A percentile compares a stretch with the other conserved stretches of the same genome.
phyloP scores from a whole-genome alignment of 2,797 vertebrate genomes.

The Margarornis squamiger region DNA sequence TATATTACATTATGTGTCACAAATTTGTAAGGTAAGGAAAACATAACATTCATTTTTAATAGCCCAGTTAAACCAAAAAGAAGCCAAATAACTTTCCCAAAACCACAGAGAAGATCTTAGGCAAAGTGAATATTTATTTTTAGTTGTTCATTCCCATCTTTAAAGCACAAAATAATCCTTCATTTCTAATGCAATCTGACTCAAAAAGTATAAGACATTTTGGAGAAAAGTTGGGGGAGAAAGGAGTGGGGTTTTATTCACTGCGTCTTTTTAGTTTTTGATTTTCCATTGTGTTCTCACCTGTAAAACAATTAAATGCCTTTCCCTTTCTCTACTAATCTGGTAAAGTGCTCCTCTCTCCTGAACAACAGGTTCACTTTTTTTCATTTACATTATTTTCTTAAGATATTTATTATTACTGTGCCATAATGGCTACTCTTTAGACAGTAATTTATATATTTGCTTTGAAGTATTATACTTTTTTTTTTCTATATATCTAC shows the following conservation, averaged over 20 bases:
- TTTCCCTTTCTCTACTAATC: not conserved
- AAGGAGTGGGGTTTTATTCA: fast-evolving
- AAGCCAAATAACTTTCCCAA: not conserved
- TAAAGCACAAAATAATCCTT: not conserved
- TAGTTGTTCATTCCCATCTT: not conserved
- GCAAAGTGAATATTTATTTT: not conserved
- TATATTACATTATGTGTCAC: not conserved
- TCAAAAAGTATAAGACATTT: not conserved
- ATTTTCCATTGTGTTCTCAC: not conserved
- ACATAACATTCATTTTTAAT: not conserved
- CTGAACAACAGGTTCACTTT: not conserved
- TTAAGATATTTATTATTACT: not conserved
- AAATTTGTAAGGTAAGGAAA: not conserved
- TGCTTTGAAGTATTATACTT: not conserved
- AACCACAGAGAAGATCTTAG: not conserved
- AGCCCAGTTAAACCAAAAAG: not conserved
- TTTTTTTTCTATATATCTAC: not conserved
- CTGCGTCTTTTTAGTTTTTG: not conserved
- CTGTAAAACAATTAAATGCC: not conserved
- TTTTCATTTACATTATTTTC: not conserved
- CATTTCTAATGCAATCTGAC: not conserved
- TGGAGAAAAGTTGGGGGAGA: not conserved
- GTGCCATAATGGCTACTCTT: not conserved
- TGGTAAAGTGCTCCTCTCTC: not conserved
- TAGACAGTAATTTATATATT: not conserved